A percentile compares a stretch with the other conserved stretches of the same genome.
Evolutionary conservation across 1,140 invertebrate species (phyloP).

Genomic region (Caerostris extrusa): DNA sequence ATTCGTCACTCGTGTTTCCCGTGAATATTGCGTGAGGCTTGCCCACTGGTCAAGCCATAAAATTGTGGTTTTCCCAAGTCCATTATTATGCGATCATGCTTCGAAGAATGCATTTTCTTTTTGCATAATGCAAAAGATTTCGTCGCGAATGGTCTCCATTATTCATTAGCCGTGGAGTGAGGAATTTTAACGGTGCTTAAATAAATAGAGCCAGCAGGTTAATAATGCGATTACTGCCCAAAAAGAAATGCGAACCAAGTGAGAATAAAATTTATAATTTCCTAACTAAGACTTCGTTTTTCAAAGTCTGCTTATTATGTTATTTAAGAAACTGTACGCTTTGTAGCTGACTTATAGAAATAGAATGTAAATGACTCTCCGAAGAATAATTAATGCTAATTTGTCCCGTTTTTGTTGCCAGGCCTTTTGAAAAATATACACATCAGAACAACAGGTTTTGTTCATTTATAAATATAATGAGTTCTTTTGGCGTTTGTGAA

Average conservation of each 20-base stretch:
- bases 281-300: neutral
- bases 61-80: conserved; percentile 30
- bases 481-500: too few relatives aligned
- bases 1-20: conserved; percentile 20
- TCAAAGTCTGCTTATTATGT: conserved; percentile 12
- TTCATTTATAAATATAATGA: too few relatives aligned
- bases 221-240: conserved; percentile 41
- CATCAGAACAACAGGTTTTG: too few relatives aligned
- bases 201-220: conserved; percentile 24
- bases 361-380: neutral
- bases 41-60: conserved; percentile 52
- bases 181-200: conserved; percentile 30
- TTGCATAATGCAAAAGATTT: conserved; percentile 53
- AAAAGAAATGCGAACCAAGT: neutral
- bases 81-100: conserved; percentile 32
- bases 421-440: too few relatives aligned
- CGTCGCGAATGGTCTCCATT: conserved; percentile 35
- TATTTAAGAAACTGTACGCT: neutral
- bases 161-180: conserved; percentile 1
- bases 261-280: conserved; percentile 31
- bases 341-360: neutral
- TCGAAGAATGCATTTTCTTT: conserved; percentile 1
- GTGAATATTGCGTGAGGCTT: conserved; percentile 11
- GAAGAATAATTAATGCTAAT: neutral
- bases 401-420: neutral